Evolutionary conservation across 2,888 invertebrate genomes (phyloP), one percentile per base, ranked within the genome.

Genomic region (Dasypolia templi): DNA sequence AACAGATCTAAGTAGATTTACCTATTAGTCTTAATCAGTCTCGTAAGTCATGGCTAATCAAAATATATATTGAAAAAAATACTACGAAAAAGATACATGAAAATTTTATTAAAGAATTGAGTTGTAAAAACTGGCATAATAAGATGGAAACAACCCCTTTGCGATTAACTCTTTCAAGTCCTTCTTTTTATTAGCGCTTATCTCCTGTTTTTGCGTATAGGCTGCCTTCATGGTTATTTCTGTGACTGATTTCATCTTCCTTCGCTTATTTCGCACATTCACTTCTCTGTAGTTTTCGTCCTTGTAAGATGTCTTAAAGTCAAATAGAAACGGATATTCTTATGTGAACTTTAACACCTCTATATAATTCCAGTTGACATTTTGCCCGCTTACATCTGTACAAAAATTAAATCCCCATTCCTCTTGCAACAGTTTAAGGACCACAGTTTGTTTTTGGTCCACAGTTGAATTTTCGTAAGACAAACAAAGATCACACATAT

Each of bases 401-500:
- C 42, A 14, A 61, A 26, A 42, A 61, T 61, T 61, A 26, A 26
- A 61, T 2, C 61, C 26, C 61, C 39, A 61, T 26, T 61, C 62
- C 11, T 44, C 29, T 22, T 46, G 42, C 22, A 62, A 46, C 12
- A 29, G 44, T 62, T 62, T 62, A 46, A 29, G 22, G 29, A 46
- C 29, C 19, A 62, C 7, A 62, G 26, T 19, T 59, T 39, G n/a
- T 59, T 59, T 58, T 39, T 59, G 59, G 39, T 39, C 35, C 1
- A 39, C 59, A 2, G 59, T 39, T 39, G 46, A 46, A 46, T 46
- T 46, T 19, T 46, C 46, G 59, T 59, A 59, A 22, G 59, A 59
- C 26, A 71, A 29, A 67, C 74, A 77, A 7, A 70, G 56, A 59
- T 77, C 77, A 32, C 77, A 53, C 51, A 53, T 53, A 53, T 53